Evolutionary conservation across 2,113 vertebrate species (phyloP).

Genomic region (Hassar affinis): DNA sequence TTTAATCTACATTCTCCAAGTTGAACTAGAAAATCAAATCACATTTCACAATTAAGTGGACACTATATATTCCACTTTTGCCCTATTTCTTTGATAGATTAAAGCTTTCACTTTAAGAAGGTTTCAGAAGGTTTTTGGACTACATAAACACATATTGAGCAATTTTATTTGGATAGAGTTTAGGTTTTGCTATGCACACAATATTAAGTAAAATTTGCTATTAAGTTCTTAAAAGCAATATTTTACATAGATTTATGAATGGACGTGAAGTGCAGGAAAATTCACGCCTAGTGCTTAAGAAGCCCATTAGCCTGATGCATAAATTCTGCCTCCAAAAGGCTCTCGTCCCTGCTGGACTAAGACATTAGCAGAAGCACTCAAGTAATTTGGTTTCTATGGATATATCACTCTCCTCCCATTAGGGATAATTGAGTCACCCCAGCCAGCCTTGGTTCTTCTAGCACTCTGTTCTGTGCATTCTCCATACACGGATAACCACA

Average conservation of each 20-base stretch:
- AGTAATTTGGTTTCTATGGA: conserved; percentile 50
- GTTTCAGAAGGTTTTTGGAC: background rate
- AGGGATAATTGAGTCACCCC: conserved; percentile 49
- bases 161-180: background rate
- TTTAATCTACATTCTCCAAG: background rate
- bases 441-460: conserved; percentile 18
- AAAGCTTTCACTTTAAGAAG: background rate
- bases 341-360: conserved; percentile 7
- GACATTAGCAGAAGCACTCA: conserved; percentile 41
- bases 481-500: conserved; percentile 6
- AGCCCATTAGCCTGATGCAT: conserved; percentile 27
- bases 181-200: too few relatives aligned
- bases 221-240: conserved; percentile 14
- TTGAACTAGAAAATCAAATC: background rate
- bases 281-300: conserved; percentile 5
- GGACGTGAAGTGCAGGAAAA: background rate
- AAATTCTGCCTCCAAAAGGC: conserved; percentile 28
- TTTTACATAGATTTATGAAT: conserved; percentile 10
- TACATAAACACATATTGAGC: background rate
- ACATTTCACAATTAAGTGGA: background rate
- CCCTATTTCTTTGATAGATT: background rate
- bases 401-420: conserved; percentile 49
- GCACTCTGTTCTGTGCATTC: conserved; percentile 36
- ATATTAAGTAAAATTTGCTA: background rate
- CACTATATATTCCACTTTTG: background rate